Conservation (phyloP, 1,140 invertebrate species). For the Latrodectus geometricus region DNA sequence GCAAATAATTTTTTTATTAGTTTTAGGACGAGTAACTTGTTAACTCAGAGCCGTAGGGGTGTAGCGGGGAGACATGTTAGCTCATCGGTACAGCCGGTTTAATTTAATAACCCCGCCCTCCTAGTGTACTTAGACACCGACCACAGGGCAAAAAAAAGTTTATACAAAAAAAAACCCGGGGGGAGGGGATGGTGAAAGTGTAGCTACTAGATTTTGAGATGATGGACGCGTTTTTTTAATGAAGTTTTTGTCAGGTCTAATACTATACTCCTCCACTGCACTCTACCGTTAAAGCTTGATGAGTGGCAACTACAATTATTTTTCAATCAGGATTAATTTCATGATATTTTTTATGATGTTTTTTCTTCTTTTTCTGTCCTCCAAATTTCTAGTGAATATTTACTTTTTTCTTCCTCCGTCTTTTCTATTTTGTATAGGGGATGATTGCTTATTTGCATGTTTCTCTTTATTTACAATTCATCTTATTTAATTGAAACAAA, state of each 20-base stretch:
- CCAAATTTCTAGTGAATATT: neutral
- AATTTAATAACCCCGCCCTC: conserved; percentile 56
- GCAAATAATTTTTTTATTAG: conserved; percentile 47
- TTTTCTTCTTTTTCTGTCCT: neutral
- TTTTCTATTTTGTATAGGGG: neutral
- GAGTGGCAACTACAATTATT: conserved; percentile 55
- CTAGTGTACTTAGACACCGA: conserved; percentile 7
- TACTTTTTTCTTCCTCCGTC: neutral
- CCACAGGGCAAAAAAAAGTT: conserved; percentile 12
- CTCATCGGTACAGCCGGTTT: conserved; percentile 30
- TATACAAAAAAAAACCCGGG: neutral
- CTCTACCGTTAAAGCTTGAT: neutral
- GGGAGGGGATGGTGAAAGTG: neutral
- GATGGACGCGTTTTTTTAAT: conserved; percentile 40
- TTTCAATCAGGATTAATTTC: conserved; percentile 59
- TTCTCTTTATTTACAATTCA: conserved; percentile 2
- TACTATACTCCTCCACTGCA: conserved; percentile 16
- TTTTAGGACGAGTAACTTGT: conserved; percentile 42
- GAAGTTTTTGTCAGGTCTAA: conserved; percentile 45
- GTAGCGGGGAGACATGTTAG: conserved; percentile 29
- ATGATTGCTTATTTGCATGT: conserved; percentile 16
- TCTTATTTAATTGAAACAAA: neutral
- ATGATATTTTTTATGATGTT: neutral
- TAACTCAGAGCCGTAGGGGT: conserved; percentile 29
- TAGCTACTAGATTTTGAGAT: conserved; percentile 46